Conservation (phyloP, 2,113 vertebrate species). For the Pedionomus torquatus region DNA sequence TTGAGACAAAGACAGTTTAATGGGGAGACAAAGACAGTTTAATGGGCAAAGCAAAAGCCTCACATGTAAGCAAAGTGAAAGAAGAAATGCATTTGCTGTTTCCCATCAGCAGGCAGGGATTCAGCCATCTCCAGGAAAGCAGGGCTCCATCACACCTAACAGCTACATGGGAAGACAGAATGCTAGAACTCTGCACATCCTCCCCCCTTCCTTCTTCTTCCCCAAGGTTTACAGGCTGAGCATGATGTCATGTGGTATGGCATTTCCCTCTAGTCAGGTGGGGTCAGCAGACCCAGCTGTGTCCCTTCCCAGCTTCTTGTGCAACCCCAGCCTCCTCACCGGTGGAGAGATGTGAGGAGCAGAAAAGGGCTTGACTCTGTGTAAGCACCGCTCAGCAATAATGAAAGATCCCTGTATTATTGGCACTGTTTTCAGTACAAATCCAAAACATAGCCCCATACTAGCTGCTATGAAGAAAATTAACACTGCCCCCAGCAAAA, state of each 20-base stretch:
- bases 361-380: not conserved
- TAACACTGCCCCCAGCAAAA: not conserved
- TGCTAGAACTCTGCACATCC: not conserved
- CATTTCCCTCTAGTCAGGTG: not conserved
- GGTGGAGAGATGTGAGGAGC: not conserved
- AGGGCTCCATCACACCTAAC: not conserved
- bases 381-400: not conserved
- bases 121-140: not conserved
- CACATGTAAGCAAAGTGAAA: not conserved
- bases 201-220: not conserved
- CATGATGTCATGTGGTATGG: not conserved
- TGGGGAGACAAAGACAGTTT: not conserved
- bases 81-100: not conserved
- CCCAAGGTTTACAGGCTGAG: not conserved
- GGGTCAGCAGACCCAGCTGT: not conserved
- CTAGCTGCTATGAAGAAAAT: not conserved
- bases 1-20: not conserved
- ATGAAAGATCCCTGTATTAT: not conserved
- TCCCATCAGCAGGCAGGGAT: not conserved
- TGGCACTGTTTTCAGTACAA: not conserved
- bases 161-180: not conserved
- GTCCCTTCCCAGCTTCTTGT: not conserved
- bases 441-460: not conserved
- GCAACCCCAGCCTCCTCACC: not conserved
- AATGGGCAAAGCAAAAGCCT: not conserved